Percentiles rank a stretch among this genome's conserved stretches.
phyloP scores from a whole-genome alignment of 2,888 invertebrate genomes.

The Caradrina clavipalpis region DNA sequence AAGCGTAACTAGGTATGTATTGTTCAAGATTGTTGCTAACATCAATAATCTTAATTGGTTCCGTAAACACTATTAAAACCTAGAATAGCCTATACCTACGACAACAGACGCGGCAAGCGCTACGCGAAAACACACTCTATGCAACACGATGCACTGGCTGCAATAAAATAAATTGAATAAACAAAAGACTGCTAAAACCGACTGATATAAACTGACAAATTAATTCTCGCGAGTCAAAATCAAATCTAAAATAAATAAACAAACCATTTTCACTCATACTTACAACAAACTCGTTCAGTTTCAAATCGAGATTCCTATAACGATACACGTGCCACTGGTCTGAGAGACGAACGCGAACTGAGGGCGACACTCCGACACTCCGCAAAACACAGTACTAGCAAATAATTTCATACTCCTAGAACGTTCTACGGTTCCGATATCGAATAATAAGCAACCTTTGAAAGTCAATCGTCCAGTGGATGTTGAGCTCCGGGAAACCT shows the following conservation, averaged over 20 bases:
- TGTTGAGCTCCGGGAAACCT: slow-evolving; percentile 42
- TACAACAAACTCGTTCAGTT: slow-evolving; percentile 45
- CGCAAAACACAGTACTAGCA: slow-evolving; percentile 27
- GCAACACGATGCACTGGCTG: slow-evolving; percentile 19
- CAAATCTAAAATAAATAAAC: slow-evolving; percentile 13
- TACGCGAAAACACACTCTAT: slow-evolving; percentile 6
- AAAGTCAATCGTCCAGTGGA: slow-evolving; percentile 54
- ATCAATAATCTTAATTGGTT: slow-evolving; percentile 1
- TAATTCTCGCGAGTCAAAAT: not conserved
- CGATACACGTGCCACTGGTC: slow-evolving; percentile 45
- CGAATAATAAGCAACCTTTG: slow-evolving; percentile 71
- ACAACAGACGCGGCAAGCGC: slow-evolving; percentile 16
- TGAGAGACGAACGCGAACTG: slow-evolving; percentile 61
- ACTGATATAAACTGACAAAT: not conserved
- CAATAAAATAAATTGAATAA: slow-evolving; percentile 18
- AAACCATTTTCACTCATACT: slow-evolving; percentile 49
- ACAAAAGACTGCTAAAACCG: not conserved
- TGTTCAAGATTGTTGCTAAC: slow-evolving; percentile 21
- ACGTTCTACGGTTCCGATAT: slow-evolving; percentile 61
- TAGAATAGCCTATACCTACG: not conserved
- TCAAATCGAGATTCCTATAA: slow-evolving; percentile 30
- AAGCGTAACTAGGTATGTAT: slow-evolving; percentile 9
- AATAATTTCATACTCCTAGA: slow-evolving; percentile 64
- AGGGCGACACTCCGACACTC: slow-evolving; percentile 18
- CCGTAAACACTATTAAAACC: slow-evolving; percentile 20